A percentile compares a stretch with the other conserved stretches of the same genome.
Evolutionary conservation across 2,888 invertebrate genomes (phyloP).

Genomic region (Octonoba sinensis): DNA sequence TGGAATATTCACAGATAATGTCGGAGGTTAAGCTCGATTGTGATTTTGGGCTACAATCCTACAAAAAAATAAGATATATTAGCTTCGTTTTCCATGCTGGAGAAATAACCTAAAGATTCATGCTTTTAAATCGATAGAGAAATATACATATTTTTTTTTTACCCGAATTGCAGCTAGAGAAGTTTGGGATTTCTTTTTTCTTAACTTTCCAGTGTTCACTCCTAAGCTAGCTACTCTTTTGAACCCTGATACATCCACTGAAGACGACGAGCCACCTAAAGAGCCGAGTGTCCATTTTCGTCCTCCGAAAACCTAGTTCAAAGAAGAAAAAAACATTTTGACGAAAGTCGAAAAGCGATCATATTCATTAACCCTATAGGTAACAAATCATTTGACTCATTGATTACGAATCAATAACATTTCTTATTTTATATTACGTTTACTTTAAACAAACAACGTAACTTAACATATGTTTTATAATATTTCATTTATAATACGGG

Average conservation of each 20-base stretch:
- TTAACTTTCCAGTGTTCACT: slow-evolving; percentile 65
- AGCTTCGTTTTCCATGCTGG: too few relatives aligned
- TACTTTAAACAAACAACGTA: too few relatives aligned
- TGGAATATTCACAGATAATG: slow-evolving; percentile 40
- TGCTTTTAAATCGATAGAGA: neutral
- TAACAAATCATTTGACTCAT: neutral
- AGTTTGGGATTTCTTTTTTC: slow-evolving; percentile 78
- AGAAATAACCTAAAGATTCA: neutral
- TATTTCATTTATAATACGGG: too few relatives aligned
- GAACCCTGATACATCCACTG: slow-evolving; percentile 63
- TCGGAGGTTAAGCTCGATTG: slow-evolving; percentile 59
- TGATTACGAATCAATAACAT: too few relatives aligned
- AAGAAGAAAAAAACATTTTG: neutral
- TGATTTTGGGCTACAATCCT: slow-evolving; percentile 69
- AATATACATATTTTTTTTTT: slow-evolving; percentile 15
- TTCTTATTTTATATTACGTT: too few relatives aligned
- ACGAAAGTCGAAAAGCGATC: neutral
- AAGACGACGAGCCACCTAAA: slow-evolving; percentile 76
- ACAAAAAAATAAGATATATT: neutral
- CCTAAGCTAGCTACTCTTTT: slow-evolving; percentile 66
- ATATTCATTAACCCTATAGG: neutral
- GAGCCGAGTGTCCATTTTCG: slow-evolving; percentile 81
- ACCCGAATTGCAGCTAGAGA: slow-evolving; percentile 75
- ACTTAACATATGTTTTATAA: too few relatives aligned
- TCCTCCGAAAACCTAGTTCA: slow-evolving; percentile 83